Evolutionary conservation across 2,797 vertebrate genomes (phyloP), one percentile per base, ranked within the genome.

Genomic region (Dendrocincla tyrannina): DNA sequence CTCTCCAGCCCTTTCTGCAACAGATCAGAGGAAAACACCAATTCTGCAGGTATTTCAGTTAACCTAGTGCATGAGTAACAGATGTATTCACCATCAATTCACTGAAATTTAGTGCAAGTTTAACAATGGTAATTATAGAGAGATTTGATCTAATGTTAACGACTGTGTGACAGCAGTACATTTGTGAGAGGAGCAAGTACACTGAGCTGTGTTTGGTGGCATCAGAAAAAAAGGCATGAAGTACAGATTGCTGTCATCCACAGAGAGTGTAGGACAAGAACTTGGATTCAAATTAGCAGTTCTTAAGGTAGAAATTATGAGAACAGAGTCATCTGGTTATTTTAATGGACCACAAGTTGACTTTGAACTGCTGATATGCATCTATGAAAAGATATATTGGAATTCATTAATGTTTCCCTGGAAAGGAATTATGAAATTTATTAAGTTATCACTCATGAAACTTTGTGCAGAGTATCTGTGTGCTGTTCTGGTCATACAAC

Each of bases 321-420:
- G 20, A 60, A 63, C 39, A 55, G 55, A 76, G 41, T 70, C 59
- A 60, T 66, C 81, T 74, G 56, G 32, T 73, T 89, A 66, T n/a
- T 91, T 91, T 87, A 86, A 84, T 32, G 68, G 66, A 56, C 72
- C 70, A 39, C 25, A 55, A 52, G 44, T 58, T 89, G 72, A 44
- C 89, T 53, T n/a, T 60, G 62, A 94, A 79, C 46, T 81, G 83
- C 53, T 81, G 77, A 87, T 93, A 91, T 37, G 35, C 47, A 85
- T 50, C 20, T 60, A 64, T 79, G 70, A 59, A 92, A 91, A 91
- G 66, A 77, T 63, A 62, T 39, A 80, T 39, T 85, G 41, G 56
- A 60, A 80, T 85, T 87, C 35, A 80, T 80, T 85, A 85, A 70
- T 23, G 32, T 75, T 95, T 95, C 80, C 80, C 77, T 55, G 35